These are phyloP conservation scores for Syncerus caffer DNA, from an alignment of 2,797 vertebrate genomes.

Conservation along the genomic window DNA sequence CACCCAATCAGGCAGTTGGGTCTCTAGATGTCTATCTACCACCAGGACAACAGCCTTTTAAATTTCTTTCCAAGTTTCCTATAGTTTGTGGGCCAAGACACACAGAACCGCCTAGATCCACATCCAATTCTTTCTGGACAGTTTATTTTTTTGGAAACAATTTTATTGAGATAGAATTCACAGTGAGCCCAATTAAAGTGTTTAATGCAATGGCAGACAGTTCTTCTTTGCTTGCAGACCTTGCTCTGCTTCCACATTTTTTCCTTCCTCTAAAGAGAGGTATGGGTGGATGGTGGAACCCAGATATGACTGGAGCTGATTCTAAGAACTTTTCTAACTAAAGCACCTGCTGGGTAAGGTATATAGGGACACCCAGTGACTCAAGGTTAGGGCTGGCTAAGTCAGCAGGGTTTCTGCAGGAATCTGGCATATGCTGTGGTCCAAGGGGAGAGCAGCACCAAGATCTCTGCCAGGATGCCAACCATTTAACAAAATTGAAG, in stretches of 20 bases:
- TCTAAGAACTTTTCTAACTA: background rate
- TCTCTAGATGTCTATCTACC: background rate
- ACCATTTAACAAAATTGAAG: constrained; percentile 25
- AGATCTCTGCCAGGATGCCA: background rate
- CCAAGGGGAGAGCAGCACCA: background rate
- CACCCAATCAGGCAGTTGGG: background rate
- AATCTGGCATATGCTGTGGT: background rate
- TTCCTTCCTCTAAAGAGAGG: background rate
- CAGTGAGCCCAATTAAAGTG: background rate
- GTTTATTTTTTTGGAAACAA: background rate
- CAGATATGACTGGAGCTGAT: background rate
- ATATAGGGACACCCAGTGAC: background rate
- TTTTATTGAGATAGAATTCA: background rate
- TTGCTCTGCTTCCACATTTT: background rate
- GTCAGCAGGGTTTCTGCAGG: background rate
- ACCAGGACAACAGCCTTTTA: background rate
- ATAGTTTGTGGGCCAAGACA: background rate
- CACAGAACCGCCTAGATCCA: background rate
- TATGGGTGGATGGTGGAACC: background rate
- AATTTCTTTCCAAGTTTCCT: background rate
- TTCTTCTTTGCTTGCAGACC: background rate
- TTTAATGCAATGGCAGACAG: background rate
- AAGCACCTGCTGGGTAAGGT: background rate
- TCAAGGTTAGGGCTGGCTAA: background rate
- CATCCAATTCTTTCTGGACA: background rate